Evolutionary conservation across 2,113 vertebrate genomes (phyloP).

Genomic region (Ceuthmochares aereus): DNA sequence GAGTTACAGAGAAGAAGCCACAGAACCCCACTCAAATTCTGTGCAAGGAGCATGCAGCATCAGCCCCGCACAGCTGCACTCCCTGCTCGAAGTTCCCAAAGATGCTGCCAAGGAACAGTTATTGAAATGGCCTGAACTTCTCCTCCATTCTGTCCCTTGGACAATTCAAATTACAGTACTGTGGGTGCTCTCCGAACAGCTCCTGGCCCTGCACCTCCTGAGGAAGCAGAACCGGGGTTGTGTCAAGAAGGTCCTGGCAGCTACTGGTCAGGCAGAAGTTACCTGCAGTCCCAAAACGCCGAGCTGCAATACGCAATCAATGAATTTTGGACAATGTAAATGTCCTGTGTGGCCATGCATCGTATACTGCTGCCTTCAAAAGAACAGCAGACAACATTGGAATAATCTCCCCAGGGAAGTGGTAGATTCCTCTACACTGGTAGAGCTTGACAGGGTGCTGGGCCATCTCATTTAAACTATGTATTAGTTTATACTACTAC

Average conservation of each 20-base stretch:
- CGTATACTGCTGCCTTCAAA: neutral
- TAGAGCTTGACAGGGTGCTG: too few relatives aligned
- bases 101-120: neutral
- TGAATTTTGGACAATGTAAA: neutral
- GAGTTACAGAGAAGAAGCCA: neutral
- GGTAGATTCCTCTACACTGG: too few relatives aligned
- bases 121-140: neutral
- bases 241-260: neutral
- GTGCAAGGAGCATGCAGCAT: neutral
- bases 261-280: neutral
- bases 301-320: neutral
- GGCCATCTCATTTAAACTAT: too few relatives aligned
- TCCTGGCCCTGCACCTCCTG: neutral
- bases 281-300: neutral
- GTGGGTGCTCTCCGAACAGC: neutral
- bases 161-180: neutral
- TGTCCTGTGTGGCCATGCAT: neutral
- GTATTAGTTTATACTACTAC: too few relatives aligned
- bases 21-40: neutral
- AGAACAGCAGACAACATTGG: neutral
- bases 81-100: neutral
- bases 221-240: neutral
- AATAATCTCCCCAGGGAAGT: too few relatives aligned
- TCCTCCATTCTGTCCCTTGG: neutral
- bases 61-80: neutral